Conservation (phyloP, 1,140 invertebrate species). For the Drosophila burlai region DNA sequence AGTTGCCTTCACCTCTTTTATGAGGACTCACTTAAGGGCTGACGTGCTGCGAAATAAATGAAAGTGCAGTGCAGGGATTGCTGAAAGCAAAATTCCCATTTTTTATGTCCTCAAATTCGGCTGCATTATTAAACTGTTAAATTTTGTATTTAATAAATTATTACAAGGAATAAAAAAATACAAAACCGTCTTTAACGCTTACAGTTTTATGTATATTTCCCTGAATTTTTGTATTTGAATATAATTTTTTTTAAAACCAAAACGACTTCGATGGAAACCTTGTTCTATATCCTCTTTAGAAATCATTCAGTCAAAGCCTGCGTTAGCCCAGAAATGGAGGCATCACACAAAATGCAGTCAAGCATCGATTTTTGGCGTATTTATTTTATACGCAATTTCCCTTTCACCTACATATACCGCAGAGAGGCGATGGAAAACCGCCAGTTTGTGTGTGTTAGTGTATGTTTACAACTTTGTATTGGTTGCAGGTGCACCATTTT, state of each 20-base stretch:
- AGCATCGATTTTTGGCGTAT: constrained; percentile 50
- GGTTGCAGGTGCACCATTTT: constrained; percentile 28
- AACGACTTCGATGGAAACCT: neutral
- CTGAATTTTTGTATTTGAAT: neutral
- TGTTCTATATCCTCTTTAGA: neutral
- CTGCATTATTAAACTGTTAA: neutral
- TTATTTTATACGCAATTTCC: constrained; percentile 48
- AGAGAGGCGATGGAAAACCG: neutral
- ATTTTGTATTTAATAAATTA: neutral
- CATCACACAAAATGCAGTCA: constrained; percentile 29
- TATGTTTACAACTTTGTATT: neutral
- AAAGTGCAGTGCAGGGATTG: constrained; percentile 8
- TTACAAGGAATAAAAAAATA: neutral
- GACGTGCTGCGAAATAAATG: constrained; percentile 6
- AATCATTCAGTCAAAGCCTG: neutral
- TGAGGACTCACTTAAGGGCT: constrained; percentile 7
- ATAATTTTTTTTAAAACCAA: neutral
- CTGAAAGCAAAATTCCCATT: neutral
- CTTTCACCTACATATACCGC: constrained; percentile 16
- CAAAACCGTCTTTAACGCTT: too few species aligned
- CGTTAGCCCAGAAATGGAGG: constrained; percentile 16
- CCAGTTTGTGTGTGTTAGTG: neutral
- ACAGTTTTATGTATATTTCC: too few species aligned
- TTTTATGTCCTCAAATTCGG: too few species aligned
- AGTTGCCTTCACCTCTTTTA: neutral